phyloP scores from a whole-genome alignment of 1,140 invertebrate genomes.

The Drosophila cardini region DNA sequence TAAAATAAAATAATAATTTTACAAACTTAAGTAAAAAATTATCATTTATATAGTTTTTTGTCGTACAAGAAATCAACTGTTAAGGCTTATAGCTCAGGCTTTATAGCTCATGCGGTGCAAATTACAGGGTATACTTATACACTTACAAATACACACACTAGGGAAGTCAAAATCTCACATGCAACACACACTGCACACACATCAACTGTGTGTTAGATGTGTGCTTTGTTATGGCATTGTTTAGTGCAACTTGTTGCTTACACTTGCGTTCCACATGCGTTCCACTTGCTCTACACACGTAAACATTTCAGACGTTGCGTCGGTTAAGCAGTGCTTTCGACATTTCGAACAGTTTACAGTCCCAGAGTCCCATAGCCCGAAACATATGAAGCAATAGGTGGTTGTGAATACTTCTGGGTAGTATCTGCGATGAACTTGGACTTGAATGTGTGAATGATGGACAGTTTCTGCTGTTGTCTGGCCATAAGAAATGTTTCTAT shows the following conservation, averaged over 20 bases:
- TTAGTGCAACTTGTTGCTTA: conserved; percentile 44
- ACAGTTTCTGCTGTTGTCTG: conserved; percentile 6
- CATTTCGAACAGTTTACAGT: conserved; percentile 8
- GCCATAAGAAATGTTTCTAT: conserved; percentile 1
- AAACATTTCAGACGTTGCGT: conserved; percentile 22
- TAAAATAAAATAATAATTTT: no score
- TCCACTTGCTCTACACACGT: conserved; percentile 3
- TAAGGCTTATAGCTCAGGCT: no score
- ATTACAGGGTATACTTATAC: conserved; percentile 6
- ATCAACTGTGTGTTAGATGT: neutral
- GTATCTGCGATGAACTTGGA: neutral
- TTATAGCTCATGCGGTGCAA: neutral
- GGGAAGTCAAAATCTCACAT: neutral
- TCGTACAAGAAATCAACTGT: no score
- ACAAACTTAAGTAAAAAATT: no score
- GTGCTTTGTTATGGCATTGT: conserved; percentile 7
- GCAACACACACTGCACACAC: neutral
- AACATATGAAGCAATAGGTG: neutral
- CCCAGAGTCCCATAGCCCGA: neutral
- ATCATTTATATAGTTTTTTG: no score
- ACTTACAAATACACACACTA: neutral
- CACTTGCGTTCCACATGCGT: neutral
- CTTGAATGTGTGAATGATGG: conserved; percentile 25
- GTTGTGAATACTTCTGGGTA: neutral
- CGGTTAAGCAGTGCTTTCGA: conserved; percentile 46